A percentile compares a stretch with the other conserved stretches of the same genome.
These are phyloP conservation scores for Pelodytes ibericus DNA, from an alignment of 2,797 vertebrate species.

Conservation along the genomic window DNA sequence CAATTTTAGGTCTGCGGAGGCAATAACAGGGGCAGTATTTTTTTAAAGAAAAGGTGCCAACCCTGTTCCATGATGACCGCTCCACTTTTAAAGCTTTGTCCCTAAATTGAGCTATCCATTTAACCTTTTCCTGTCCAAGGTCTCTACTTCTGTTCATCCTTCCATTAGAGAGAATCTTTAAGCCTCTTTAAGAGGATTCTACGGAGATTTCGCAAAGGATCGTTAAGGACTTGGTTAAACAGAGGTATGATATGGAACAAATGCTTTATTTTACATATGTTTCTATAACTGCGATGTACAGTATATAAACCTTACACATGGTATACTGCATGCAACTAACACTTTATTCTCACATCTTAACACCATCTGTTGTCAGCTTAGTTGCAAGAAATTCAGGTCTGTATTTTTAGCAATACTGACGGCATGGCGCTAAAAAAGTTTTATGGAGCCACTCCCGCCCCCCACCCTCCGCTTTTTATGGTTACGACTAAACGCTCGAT, in stretches of 20 bases:
- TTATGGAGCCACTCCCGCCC: slow-evolving; percentile 1
- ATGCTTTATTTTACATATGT: neutral
- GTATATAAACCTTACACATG: neutral
- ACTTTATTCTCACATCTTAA: neutral
- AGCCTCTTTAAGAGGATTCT: too few relatives aligned
- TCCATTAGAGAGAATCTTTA: too few relatives aligned
- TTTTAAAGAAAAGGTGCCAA: too few relatives aligned
- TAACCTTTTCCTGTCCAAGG: neutral
- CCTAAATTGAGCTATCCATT: too few relatives aligned
- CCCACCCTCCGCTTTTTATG: neutral
- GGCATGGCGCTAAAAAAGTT: neutral
- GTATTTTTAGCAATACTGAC: neutral
- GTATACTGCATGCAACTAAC: neutral
- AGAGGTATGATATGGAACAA: neutral
- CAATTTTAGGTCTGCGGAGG: too few relatives aligned
- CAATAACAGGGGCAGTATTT: too few relatives aligned
- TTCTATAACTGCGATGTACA: neutral
- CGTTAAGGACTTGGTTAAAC: neutral
- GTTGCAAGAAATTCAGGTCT: neutral
- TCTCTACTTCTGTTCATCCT: neutral
- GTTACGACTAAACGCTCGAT: slow-evolving; percentile 27
- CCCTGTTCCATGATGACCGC: too few relatives aligned
- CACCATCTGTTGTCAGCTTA: neutral
- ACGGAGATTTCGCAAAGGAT: too few relatives aligned
- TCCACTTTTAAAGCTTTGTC: too few relatives aligned